phyloP scores from a whole-genome alignment of 2,113 vertebrate species.

The Hemiprocne comata region DNA sequence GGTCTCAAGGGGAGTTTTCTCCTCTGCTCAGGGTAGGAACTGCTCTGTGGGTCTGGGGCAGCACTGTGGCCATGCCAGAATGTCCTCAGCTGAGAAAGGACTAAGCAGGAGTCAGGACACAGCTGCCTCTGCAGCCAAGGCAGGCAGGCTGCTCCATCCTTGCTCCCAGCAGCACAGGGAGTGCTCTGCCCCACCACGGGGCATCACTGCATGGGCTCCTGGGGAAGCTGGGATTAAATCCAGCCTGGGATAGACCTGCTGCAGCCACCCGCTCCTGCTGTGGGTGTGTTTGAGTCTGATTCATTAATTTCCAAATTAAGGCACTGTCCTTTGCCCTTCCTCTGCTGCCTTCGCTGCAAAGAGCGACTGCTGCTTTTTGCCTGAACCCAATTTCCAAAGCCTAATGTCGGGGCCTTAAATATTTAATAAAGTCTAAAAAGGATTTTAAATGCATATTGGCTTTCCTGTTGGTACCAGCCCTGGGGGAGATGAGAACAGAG shows the following conservation, averaged over 20 bases:
- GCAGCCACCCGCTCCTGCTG: not conserved
- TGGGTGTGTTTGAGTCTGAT: not conserved
- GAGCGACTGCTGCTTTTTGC: not conserved
- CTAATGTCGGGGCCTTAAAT: slow-evolving; percentile 29
- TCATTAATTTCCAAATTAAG: not conserved
- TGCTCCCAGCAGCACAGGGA: not conserved
- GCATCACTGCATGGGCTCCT: fast-evolving
- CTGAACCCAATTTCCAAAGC: not conserved
- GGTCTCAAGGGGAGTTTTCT: not conserved
- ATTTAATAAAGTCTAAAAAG: slow-evolving; percentile 64
- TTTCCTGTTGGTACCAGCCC: slow-evolving; percentile 31
- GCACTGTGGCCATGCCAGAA: not conserved
- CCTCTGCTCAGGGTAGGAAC: not conserved
- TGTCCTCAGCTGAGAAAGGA: not conserved
- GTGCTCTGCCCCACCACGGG: not conserved
- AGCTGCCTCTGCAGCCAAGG: not conserved
- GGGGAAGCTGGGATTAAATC: not conserved
- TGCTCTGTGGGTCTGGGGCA: fast-evolving
- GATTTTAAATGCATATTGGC: slow-evolving; percentile 54
- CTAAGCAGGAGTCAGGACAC: not conserved
- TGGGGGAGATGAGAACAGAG: not conserved
- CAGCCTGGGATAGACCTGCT: not conserved
- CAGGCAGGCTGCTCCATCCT: not conserved
- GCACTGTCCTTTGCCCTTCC: not conserved
- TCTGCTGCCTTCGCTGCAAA: not conserved